Conservation (phyloP, 2,797 vertebrate species). For the Heliangelus exortis region DNA sequence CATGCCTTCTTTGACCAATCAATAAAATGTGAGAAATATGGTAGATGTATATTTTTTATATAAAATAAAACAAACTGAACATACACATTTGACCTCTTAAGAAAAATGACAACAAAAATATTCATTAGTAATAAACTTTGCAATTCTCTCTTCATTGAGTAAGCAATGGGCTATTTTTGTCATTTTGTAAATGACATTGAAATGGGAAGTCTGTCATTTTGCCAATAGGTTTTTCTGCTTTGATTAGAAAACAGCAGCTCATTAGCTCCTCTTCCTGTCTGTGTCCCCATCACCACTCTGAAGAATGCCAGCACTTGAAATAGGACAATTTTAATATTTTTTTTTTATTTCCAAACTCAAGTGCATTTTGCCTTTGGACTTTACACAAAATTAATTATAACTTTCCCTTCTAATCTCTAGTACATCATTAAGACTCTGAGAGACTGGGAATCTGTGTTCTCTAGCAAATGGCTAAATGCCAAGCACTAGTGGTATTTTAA, state of each 20-base stretch:
- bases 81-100: background rate
- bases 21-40: background rate
- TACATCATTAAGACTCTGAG: constrained; percentile 55
- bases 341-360: background rate
- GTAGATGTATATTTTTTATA: background rate
- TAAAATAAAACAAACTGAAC: background rate
- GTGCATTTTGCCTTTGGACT: constrained; percentile 55
- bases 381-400: constrained; percentile 63
- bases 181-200: constrained; percentile 39
- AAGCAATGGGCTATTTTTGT: constrained; percentile 20
- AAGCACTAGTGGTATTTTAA: constrained; percentile 56
- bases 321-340: background rate
- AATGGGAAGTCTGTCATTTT: constrained; percentile 45
- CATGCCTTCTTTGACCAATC: background rate
- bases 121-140: background rate
- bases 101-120: background rate
- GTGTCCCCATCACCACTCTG: constrained; percentile 25
- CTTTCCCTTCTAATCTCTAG: constrained; percentile 58
- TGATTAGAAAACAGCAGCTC: constrained; percentile 63
- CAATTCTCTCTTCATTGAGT: background rate
- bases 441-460: constrained; percentile 57
- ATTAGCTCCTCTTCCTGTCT: constrained; percentile 59
- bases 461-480: constrained; percentile 61
- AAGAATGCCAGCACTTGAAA: constrained; percentile 54
- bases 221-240: constrained; percentile 25